Conservation (phyloP, 2,888 invertebrate genomes). For the Caprella mutica region DNA sequence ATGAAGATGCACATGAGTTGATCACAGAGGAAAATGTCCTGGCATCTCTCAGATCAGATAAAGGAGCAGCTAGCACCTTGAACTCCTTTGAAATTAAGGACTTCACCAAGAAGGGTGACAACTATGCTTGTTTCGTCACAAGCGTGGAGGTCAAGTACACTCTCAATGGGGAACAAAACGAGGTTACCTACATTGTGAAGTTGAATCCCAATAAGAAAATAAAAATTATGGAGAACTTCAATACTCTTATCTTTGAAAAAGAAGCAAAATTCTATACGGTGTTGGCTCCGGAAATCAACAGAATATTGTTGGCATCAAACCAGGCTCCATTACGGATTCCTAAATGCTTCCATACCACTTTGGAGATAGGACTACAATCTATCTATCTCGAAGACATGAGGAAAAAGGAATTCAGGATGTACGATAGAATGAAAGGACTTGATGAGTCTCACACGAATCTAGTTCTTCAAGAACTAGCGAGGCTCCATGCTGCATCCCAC, state of each 20-base stretch:
- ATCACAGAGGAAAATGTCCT: constrained; percentile 12
- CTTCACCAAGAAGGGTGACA: constrained; percentile 20
- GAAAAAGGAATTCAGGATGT: constrained; percentile 19
- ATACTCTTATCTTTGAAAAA: constrained; percentile 7
- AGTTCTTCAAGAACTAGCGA: constrained; percentile 20
- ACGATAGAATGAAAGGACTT: constrained; percentile 17
- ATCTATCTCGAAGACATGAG: constrained; percentile 14
- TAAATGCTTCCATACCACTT: not conserved
- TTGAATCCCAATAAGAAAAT: not conserved
- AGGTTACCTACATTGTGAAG: constrained; percentile 13
- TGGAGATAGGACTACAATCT: not conserved
- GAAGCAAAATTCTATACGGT: constrained; percentile 11
- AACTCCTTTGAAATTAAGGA: constrained; percentile 2
- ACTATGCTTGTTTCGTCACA: constrained; percentile 19
- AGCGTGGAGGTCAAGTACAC: constrained; percentile 12
- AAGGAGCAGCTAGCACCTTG: constrained; percentile 11
- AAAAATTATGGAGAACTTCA: not conserved
- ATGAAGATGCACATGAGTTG: constrained; percentile 1
- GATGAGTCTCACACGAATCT: constrained; percentile 17
- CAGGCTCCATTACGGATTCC: constrained; percentile 5
- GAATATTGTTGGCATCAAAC: not conserved
- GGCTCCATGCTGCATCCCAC: constrained; percentile 19
- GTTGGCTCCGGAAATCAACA: constrained; percentile 12
- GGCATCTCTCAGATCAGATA: constrained; percentile 11
- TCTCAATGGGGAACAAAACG: constrained; percentile 5